Conservation (phyloP, 2,113 vertebrate genomes). For the Australoheros scitulus region DNA sequence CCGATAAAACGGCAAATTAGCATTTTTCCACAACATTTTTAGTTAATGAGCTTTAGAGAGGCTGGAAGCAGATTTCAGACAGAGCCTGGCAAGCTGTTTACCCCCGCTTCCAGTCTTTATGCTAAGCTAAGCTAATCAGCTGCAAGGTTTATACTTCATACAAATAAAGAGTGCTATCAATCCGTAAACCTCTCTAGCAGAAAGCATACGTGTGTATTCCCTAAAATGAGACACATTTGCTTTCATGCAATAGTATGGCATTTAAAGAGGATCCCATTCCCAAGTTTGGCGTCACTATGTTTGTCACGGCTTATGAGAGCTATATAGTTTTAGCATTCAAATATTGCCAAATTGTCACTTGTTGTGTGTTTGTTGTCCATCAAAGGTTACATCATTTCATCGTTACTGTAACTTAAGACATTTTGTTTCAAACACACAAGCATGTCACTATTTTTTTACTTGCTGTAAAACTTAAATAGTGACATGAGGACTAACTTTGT, state of each 20-base stretch:
- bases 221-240: neutral
- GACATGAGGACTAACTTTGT: neutral
- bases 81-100: neutral
- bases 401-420: neutral
- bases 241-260: neutral
- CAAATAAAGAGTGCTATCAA: neutral
- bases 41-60: constrained; percentile 4
- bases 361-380: neutral
- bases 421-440: neutral
- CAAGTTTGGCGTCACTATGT: neutral
- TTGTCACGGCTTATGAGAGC: neutral
- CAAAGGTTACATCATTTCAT: neutral
- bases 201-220: neutral
- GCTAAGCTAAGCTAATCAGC: neutral
- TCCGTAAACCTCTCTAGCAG: neutral
- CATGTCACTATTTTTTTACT: neutral
- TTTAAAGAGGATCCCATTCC: too few relatives aligned
- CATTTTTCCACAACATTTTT: constrained; percentile 8
- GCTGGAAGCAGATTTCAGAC: neutral
- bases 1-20: neutral
- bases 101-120: neutral
- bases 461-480: neutral
- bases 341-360: neutral
- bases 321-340: neutral
- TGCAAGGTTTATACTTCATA: neutral